phyloP scores from a whole-genome alignment of 2,797 vertebrate species.

The Margarornis squamiger region DNA sequence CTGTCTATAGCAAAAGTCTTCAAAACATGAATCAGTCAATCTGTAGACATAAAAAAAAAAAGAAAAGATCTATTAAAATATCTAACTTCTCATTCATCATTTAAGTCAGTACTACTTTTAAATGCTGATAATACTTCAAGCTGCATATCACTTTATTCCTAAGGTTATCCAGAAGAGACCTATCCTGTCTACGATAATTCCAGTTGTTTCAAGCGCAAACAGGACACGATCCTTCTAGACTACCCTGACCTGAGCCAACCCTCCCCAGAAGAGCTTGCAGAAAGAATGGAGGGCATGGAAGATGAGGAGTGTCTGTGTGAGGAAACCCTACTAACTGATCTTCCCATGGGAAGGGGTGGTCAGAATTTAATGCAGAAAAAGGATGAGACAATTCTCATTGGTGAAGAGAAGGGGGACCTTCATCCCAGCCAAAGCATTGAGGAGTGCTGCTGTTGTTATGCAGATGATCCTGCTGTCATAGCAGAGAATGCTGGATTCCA shows the following conservation, averaged over 20 bases:
- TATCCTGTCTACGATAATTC: conserved; percentile 83
- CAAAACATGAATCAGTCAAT: background rate
- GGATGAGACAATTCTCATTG: conserved; percentile 67
- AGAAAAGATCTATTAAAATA: background rate
- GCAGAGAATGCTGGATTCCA: conserved; percentile 87
- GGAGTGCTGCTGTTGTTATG: conserved; percentile 68
- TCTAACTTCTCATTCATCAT: background rate
- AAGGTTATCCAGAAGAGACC: conserved; percentile 91
- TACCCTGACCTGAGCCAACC: conserved; percentile 74
- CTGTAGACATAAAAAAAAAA: background rate
- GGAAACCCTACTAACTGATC: conserved; percentile 33
- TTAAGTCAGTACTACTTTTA: conserved; percentile 19
- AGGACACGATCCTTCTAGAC: conserved; percentile 77
- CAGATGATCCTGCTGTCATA: conserved; percentile 86
- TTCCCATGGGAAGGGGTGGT: background rate
- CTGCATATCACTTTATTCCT: conserved; percentile 13
- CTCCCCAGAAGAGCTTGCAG: conserved; percentile 84
- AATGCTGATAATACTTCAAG: conserved; percentile 18
- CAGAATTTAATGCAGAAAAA: conserved; percentile 30
- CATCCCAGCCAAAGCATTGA: conserved; percentile 45
- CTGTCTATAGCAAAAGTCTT: background rate
- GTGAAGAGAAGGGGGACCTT: conserved; percentile 74
- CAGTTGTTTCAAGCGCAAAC: conserved; percentile 53
- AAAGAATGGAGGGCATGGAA: conserved; percentile 80
- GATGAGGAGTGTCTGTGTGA: conserved; percentile 47